phyloP scores from a whole-genome alignment of 2,888 invertebrate genomes.

The Linyphia triangularis region DNA sequence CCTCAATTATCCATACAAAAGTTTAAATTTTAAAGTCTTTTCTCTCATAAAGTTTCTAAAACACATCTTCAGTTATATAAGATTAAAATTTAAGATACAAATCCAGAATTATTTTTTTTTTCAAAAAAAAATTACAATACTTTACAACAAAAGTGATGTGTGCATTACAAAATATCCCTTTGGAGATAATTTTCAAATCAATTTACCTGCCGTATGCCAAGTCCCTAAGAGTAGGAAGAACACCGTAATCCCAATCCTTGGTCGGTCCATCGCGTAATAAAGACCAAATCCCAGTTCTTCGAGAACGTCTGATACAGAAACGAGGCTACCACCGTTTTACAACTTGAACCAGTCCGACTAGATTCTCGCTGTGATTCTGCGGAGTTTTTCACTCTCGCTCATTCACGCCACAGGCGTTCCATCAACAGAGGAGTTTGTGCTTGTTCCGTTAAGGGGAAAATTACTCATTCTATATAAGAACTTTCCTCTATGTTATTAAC shows the following conservation, averaged over 20 bases:
- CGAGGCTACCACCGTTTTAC: conserved; percentile 50
- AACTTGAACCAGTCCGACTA: conserved; percentile 67
- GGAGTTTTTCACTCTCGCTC: conserved; percentile 48
- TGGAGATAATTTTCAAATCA: too few species aligned
- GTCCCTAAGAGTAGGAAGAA: conserved; percentile 34
- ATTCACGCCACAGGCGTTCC: conserved; percentile 7
- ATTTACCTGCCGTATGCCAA: conserved; percentile 50
- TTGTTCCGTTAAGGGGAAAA: conserved; percentile 7
- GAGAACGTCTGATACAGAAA: conserved; percentile 35
- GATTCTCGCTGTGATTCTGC: conserved; percentile 43
- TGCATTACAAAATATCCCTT: too few species aligned
- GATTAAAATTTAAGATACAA: too few species aligned
- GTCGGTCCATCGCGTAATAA: conserved; percentile 54
- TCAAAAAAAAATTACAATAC: too few species aligned
- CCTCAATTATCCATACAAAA: too few species aligned
- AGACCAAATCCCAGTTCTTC: conserved; percentile 24
- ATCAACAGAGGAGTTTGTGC: not conserved
- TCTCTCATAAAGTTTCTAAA: too few species aligned
- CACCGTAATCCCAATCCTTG: conserved; percentile 55
- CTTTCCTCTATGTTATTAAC: not conserved
- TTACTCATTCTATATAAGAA: not conserved
- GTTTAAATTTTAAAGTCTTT: too few species aligned
- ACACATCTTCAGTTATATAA: too few species aligned
- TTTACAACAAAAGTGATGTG: too few species aligned
- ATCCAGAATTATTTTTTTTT: too few species aligned